Conservation (phyloP, 2,888 invertebrate species). For the Meliscaeva auricollis region DNA sequence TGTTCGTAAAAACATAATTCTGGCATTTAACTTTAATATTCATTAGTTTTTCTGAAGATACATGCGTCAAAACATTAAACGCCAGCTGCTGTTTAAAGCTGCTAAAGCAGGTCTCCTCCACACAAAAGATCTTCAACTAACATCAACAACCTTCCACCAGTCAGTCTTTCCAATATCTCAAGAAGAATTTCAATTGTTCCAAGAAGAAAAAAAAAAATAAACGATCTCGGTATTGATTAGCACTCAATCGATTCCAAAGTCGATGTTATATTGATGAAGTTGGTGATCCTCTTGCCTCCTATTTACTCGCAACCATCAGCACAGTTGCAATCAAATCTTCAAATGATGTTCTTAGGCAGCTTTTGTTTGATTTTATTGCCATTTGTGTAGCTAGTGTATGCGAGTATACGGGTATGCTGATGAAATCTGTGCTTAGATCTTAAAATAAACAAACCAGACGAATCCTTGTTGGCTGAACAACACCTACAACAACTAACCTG, state of each 20-base stretch:
- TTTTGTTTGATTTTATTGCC: slow-evolving; percentile 57
- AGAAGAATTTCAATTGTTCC: slow-evolving; percentile 65
- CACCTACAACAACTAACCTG: slow-evolving; percentile 60
- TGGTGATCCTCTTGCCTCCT: slow-evolving; percentile 44
- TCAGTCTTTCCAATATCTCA: slow-evolving; percentile 32
- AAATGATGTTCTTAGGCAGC: slow-evolving; percentile 41
- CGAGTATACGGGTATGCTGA: slow-evolving; percentile 21
- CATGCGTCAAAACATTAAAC: slow-evolving; percentile 45
- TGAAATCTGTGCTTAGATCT: slow-evolving; percentile 66
- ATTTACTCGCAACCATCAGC: slow-evolving; percentile 16
- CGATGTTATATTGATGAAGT: slow-evolving; percentile 25
- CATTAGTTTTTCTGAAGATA: slow-evolving; percentile 16
- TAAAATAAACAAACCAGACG: slow-evolving; percentile 63
- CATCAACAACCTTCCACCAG: slow-evolving; percentile 27
- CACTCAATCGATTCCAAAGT: slow-evolving; percentile 55
- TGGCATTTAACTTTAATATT: slow-evolving; percentile 24
- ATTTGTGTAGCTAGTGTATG: slow-evolving; percentile 20
- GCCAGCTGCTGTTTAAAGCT: slow-evolving; percentile 7
- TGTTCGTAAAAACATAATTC: not conserved
- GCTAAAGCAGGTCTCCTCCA: slow-evolving; percentile 27
- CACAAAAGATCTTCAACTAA: slow-evolving; percentile 18
- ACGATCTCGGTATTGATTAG: slow-evolving; percentile 66
- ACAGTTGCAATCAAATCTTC: slow-evolving; percentile 33
- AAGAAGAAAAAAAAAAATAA: not conserved
- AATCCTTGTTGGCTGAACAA: slow-evolving; percentile 50